Evolutionary conservation across 2,113 vertebrate genomes (phyloP).

Genomic region (Coptodon rendalli): DNA sequence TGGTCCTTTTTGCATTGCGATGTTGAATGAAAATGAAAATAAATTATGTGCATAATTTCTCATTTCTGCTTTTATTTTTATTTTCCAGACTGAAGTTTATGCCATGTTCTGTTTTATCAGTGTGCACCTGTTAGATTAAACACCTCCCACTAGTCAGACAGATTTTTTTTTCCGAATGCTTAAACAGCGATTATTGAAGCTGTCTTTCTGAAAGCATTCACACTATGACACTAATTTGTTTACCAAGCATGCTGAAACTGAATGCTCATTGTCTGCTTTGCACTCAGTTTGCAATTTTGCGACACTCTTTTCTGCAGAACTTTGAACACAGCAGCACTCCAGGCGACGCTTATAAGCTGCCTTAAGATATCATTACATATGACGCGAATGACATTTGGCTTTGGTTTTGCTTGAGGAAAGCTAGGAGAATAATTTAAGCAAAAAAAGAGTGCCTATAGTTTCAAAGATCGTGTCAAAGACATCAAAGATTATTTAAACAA

Average conservation of each 20-base stretch:
- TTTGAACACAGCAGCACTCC: neutral
- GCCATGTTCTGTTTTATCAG: neutral
- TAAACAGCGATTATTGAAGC: neutral
- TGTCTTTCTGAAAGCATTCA: neutral
- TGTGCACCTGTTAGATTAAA: neutral
- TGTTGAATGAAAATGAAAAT: constrained; percentile 62
- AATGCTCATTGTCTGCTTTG: neutral
- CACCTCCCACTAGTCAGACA: neutral
- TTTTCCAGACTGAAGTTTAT: neutral
- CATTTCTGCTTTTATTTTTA: constrained; percentile 16
- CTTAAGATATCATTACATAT: neutral
- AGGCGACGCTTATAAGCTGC: neutral
- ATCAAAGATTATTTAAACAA: neutral
- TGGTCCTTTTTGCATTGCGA: constrained; percentile 66
- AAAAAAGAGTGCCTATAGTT: neutral
- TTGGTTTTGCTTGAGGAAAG: neutral
- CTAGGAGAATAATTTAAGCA: neutral
- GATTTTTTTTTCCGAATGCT: neutral
- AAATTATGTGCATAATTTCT: constrained; percentile 61
- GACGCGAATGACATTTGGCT: neutral
- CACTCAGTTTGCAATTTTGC: neutral
- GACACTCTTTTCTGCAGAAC: neutral
- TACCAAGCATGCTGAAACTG: neutral
- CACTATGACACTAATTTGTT: neutral
- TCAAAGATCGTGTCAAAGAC: neutral